Evolutionary conservation across 2,113 vertebrate species (phyloP), one percentile per base, ranked within the genome.

Genomic region (Platycercus adscitus): DNA sequence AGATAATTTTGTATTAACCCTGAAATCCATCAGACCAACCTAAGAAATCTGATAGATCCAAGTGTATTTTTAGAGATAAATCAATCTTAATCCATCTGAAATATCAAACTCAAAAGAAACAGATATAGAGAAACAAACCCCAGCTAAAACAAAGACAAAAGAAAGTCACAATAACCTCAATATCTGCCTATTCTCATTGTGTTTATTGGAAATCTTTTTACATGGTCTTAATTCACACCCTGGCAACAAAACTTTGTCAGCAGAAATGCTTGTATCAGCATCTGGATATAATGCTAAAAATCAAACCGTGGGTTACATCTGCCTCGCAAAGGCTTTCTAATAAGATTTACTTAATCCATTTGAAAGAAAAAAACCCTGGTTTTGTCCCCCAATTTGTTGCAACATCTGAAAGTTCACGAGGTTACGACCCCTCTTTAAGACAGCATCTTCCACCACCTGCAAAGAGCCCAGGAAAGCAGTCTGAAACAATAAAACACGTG

Each of bases 401-500:
- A 84, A 98, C 98, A 98, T 98, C 98, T 98, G 98, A 97, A 98
- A 98, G 98, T 98, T 98, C 98, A 99, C 52, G 97, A 98, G 98
- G 98, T 98, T 98, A 91, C 91, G 98, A 98, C 98, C 98, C 96
- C 95, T 98, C 97, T 91, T 98, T 98, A 97, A 97, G 96, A 97
- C 97, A 96, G 95, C 96, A 97, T 97, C 97, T 97, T 95, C 97
- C 96, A 97, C 97, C 98, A 98, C 98, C 98, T 98, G 98, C 96
- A 95, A 98, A 97, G 97, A 98, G 98, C 98, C 98, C 96, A 96
- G 92, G 98, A 99, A 98, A 98, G 98, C 98, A 98, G 97, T 72
- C 94, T 97, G 97, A 97, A 98, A 99, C 98, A 99, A 99, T 98
- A 97, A 98, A 99, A 98, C 98, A 98, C 98, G 98, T 99, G 99